phyloP scores from a whole-genome alignment of 2,888 invertebrate genomes.

The Ischnus inquisitorius region DNA sequence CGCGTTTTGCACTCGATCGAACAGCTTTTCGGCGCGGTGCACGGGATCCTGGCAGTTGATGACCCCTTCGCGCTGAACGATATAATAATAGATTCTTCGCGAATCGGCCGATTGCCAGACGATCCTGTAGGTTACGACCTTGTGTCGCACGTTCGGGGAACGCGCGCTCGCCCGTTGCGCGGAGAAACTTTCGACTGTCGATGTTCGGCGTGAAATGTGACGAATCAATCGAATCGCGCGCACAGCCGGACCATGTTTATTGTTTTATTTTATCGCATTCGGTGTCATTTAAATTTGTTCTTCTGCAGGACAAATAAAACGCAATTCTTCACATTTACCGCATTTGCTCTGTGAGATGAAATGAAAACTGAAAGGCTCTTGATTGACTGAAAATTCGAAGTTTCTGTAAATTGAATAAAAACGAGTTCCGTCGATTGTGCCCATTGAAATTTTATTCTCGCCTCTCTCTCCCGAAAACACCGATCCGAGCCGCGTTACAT shows the following conservation, averaged over 20 bases:
- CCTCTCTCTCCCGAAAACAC: too few relatives aligned
- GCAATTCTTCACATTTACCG: too few relatives aligned
- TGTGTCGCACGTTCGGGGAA: conserved; percentile 50
- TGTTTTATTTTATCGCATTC: background rate
- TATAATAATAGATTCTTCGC: conserved; percentile 49
- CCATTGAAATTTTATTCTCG: too few relatives aligned
- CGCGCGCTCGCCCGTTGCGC: conserved; percentile 41
- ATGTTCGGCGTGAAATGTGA: conserved; percentile 74
- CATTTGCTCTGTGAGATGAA: too few relatives aligned
- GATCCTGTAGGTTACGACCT: conserved; percentile 64
- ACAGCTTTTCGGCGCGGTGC: conserved; percentile 26
- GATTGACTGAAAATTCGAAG: too few relatives aligned
- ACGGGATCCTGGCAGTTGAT: conserved; percentile 20
- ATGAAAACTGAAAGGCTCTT: too few relatives aligned
- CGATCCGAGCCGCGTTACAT: too few relatives aligned
- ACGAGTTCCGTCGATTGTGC: too few relatives aligned
- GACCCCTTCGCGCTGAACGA: conserved; percentile 37
- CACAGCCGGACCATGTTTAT: conserved; percentile 9
- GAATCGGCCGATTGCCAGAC: conserved; percentile 40
- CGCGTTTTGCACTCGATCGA: conserved; percentile 34
- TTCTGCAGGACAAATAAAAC: too few relatives aligned
- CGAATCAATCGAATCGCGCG: conserved; percentile 57
- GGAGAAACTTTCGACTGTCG: conserved; percentile 66
- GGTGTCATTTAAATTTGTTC: background rate
- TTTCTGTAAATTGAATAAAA: too few relatives aligned